Evolutionary conservation across 1,140 invertebrate species (phyloP).

Genomic region (Helicoverpa armigera): DNA sequence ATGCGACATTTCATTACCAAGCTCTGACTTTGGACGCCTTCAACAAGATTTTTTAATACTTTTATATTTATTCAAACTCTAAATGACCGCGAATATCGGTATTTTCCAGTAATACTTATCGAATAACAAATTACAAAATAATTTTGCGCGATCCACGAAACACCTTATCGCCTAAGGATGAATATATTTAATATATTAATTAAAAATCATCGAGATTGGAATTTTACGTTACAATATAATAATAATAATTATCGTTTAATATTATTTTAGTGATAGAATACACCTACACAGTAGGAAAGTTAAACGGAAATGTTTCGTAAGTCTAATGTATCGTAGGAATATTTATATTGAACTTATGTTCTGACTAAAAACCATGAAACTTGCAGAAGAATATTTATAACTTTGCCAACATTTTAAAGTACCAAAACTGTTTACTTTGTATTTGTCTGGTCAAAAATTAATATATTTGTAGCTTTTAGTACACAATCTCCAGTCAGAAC

Average conservation of each 20-base stretch:
- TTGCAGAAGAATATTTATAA: background rate
- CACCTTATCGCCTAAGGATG: slow-evolving; percentile 24
- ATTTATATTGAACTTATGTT: slow-evolving; percentile 16
- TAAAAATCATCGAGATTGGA: slow-evolving; percentile 46
- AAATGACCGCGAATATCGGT: background rate
- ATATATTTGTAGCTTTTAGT: no score
- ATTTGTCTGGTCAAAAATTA: no score
- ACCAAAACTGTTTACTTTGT: no score
- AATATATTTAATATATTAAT: slow-evolving; percentile 48
- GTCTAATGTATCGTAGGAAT: slow-evolving; percentile 40
- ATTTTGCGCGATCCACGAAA: slow-evolving; percentile 27
- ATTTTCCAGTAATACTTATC: no score
- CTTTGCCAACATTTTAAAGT: no score
- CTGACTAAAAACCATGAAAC: background rate
- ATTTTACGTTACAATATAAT: slow-evolving; percentile 45
- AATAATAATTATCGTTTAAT: slow-evolving; percentile 44
- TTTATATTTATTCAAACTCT: no score
- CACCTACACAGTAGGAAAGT: slow-evolving; percentile 65
- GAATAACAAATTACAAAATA: slow-evolving; percentile 34
- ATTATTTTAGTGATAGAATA: slow-evolving; percentile 45
- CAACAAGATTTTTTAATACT: no score
- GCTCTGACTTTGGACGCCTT: background rate
- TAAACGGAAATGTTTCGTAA: slow-evolving; percentile 42
- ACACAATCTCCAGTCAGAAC: slow-evolving; percentile 8
- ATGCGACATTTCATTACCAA: background rate